Percentiles rank a stretch among this genome's conserved stretches.
These are phyloP conservation scores for Pteromalus puparum DNA, from an alignment of 1,140 invertebrate genomes.

Conservation along the genomic window DNA sequence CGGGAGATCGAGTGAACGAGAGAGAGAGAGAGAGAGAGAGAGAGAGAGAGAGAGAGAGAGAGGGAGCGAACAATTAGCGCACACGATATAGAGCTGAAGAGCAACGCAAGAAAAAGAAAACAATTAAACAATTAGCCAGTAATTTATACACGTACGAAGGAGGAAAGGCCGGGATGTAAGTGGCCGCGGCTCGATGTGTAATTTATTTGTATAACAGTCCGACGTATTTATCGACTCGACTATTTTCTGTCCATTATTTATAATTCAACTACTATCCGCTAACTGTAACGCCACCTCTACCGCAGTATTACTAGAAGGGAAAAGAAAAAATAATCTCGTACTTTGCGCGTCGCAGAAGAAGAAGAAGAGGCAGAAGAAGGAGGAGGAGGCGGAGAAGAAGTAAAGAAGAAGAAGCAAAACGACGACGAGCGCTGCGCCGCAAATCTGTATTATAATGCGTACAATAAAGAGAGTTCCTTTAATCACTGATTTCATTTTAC, in stretches of 20 bases:
- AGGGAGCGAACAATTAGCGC: slow-evolving; percentile 28
- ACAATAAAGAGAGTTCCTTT: slow-evolving; percentile 74
- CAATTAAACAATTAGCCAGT: slow-evolving; percentile 32
- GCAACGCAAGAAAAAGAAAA: background rate
- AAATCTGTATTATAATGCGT: slow-evolving; percentile 68
- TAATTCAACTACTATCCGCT: slow-evolving; percentile 62
- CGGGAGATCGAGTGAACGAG: slow-evolving; percentile 22
- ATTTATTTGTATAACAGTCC: slow-evolving; percentile 68
- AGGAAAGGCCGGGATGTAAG: slow-evolving; percentile 52
- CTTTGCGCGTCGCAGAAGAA: slow-evolving; percentile 24
- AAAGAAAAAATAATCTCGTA: slow-evolving; percentile 54
- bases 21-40: too few species aligned
- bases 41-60: too few species aligned
- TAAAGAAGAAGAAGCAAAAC: too few species aligned
- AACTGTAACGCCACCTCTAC: slow-evolving; percentile 68
- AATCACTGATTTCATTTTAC: slow-evolving; percentile 52
- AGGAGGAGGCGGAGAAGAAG: background rate
- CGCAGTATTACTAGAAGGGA: slow-evolving; percentile 73
- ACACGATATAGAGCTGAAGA: too few species aligned
- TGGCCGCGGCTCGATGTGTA: slow-evolving; percentile 57
- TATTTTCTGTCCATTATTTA: slow-evolving; percentile 58
- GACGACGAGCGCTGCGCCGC: slow-evolving; percentile 43
- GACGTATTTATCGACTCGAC: slow-evolving; percentile 62
- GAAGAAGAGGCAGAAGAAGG: background rate
- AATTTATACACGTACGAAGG: slow-evolving; percentile 27